Base-by-base conservation (phyloP, 2,888 invertebrate genomes). In the Coronaproctus castanopsis region DNA sequence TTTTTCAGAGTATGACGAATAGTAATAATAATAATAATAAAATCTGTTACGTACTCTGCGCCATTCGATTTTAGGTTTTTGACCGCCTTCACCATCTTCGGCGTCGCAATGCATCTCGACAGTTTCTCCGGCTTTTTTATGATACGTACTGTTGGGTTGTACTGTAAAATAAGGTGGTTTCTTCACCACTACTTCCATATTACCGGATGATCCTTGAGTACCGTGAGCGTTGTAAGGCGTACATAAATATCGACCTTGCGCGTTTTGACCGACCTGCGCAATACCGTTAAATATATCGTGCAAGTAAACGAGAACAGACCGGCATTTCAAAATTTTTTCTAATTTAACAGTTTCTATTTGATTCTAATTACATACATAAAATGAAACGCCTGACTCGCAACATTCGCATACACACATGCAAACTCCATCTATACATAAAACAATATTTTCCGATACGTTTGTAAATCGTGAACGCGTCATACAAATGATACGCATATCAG, bases 51-150 rank as follows among this genome's bases (percentile, higher is more conserved):
- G 68, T 71, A 81, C 81, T 70, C 90, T 81, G 70, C 87, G 85
- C 95, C 95, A 96, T 69, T 83, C 82, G 67, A 95, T 86, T 66
- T 80, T 83, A 22, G 90, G 90, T 68, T 87, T 86, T 72, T 89
- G 88, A 53, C 90, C 90, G 65, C 90, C 91, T 71, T 91, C 91
- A 57, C 88, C 87, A 72, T 88, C 89, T 66, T 85, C 82, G 57
- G 93, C 93, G 67, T 88, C 89, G 75, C 96, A 96, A 69, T 88
- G 87, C 87, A 96, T 90, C 70, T 89, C 89, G 21, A 95, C 90
- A 53, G 86, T 84, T 69, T 91, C 89, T 50, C 89, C 89, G 56
- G 83, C 66, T 74, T 90, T 89, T 68, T 87, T 80, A 75, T 92
- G 90, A 76, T 96, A 96, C 74, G 88, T 81, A 57, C 85, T 80